These are phyloP conservation scores for Pseudorasbora parva DNA, from an alignment of 2,113 vertebrate species.

Conservation along the genomic window DNA sequence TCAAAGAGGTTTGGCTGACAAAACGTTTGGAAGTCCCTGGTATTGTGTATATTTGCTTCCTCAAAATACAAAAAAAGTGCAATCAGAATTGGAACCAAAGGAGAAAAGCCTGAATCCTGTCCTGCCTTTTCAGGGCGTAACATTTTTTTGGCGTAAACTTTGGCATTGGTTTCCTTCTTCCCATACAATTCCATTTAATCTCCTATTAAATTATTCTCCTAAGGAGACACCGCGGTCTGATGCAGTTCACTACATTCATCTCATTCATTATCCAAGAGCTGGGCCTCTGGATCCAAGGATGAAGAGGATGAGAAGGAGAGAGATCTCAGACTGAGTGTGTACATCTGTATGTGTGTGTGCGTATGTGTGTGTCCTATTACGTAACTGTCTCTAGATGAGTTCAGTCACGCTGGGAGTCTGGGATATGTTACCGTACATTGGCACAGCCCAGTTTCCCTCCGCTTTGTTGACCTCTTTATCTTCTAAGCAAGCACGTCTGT, in stretches of 20 bases:
- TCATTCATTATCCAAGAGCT: slow-evolving; percentile 37
- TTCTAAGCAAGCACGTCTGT: slow-evolving; percentile 9
- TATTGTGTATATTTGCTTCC: background rate
- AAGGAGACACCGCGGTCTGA: background rate
- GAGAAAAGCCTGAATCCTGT: background rate
- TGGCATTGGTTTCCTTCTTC: background rate
- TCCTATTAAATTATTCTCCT: background rate
- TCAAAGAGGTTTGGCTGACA: background rate
- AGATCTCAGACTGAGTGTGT: slow-evolving; percentile 13
- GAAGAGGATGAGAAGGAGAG: slow-evolving; percentile 33
- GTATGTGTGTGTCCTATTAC: slow-evolving; percentile 52
- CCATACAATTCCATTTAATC: slow-evolving; percentile 16
- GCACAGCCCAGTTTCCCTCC: slow-evolving; percentile 21
- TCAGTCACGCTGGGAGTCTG: slow-evolving; percentile 37
- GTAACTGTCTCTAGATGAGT: slow-evolving; percentile 50
- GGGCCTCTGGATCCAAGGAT: slow-evolving; percentile 25
- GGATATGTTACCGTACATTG: background rate
- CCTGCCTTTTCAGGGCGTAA: background rate
- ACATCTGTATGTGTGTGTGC: slow-evolving; percentile 4
- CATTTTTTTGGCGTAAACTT: background rate
- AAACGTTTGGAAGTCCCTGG: no score
- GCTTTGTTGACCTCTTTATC: slow-evolving; percentile 47
- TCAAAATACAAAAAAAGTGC: background rate
- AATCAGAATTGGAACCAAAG: background rate
- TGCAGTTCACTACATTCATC: slow-evolving; percentile 20